These are phyloP conservation scores for Rhinophrynus dorsalis DNA, from an alignment of 2,797 vertebrate genomes.

Conservation along the genomic window DNA sequence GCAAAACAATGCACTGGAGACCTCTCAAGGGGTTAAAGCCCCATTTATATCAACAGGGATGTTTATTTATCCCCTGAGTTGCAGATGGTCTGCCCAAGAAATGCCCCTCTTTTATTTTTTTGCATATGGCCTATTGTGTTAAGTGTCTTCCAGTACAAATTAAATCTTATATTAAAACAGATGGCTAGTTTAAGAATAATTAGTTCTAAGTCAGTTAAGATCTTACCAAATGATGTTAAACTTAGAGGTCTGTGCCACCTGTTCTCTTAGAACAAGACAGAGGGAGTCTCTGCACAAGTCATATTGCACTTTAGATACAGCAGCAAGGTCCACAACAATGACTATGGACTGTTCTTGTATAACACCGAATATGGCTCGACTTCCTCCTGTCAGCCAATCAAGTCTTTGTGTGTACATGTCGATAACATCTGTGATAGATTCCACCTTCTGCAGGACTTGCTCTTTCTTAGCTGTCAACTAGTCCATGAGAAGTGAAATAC, in stretches of 20 bases:
- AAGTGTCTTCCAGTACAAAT: too few species aligned
- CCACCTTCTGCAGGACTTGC: slow-evolving; percentile 62
- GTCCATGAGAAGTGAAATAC: slow-evolving; percentile 56
- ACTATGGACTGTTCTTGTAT: slow-evolving; percentile 68
- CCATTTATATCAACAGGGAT: too few species aligned
- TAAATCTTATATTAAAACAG: too few species aligned
- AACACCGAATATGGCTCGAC: slow-evolving; percentile 75
- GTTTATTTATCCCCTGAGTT: too few species aligned
- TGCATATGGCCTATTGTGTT: too few species aligned
- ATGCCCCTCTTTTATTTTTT: too few species aligned
- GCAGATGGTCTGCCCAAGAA: too few species aligned
- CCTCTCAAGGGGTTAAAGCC: too few species aligned
- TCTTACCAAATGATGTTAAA: slow-evolving; percentile 77
- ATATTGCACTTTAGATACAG: slow-evolving; percentile 54
- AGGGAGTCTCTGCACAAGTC: slow-evolving; percentile 63
- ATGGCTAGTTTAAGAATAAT: too few species aligned
- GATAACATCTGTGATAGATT: slow-evolving; percentile 59
- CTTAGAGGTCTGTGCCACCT: slow-evolving; percentile 65
- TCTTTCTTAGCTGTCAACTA: slow-evolving; percentile 75
- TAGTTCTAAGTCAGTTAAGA: too few species aligned
- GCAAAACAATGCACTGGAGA: too few species aligned
- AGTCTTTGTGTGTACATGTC: slow-evolving; percentile 65
- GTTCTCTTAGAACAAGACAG: slow-evolving; percentile 69
- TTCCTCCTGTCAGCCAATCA: slow-evolving; percentile 74
- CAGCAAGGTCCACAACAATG: slow-evolving; percentile 68